Conservation (phyloP, 2,888 invertebrate genomes). For the Campoplex capitator region DNA sequence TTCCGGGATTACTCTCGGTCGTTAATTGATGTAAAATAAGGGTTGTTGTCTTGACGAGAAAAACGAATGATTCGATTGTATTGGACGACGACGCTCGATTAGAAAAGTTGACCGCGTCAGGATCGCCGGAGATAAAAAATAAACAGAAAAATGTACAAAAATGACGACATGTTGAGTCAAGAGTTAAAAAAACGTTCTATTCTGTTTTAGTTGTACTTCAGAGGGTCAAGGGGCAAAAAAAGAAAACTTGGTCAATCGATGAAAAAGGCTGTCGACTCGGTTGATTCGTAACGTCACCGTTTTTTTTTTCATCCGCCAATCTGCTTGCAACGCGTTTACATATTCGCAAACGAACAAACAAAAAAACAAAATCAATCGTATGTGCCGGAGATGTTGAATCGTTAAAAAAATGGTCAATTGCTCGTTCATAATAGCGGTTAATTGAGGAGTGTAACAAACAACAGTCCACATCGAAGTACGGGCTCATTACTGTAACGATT, state of each 20-base stretch:
- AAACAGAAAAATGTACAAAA: constrained; percentile 17
- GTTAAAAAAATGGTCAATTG: constrained; percentile 36
- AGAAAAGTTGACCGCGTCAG: not conserved
- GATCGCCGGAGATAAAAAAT: constrained; percentile 34
- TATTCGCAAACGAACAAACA: not conserved
- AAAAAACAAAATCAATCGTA: not conserved
- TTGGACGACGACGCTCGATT: constrained; percentile 6
- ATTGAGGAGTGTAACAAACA: constrained; percentile 54
- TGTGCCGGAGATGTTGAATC: constrained; percentile 32
- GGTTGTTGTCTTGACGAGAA: not conserved
- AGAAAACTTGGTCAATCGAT: constrained; percentile 16
- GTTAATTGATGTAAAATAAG: constrained; percentile 21
- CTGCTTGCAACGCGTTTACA: not conserved
- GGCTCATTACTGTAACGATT: constrained; percentile 21
- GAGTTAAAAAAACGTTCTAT: constrained; percentile 46
- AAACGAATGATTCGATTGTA: not conserved
- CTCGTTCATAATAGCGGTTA: constrained; percentile 37
- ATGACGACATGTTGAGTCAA: constrained; percentile 42
- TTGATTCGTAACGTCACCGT: not conserved
- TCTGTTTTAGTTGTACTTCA: constrained; percentile 10
- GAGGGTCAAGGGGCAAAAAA: constrained; percentile 15
- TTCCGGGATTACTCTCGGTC: constrained; percentile 28
- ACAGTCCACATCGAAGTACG: constrained; percentile 44
- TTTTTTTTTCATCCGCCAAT: not conserved
- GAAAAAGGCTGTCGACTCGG: not conserved